These are phyloP conservation scores for Willisornis vidua DNA, from an alignment of 2,113 vertebrate species.

Conservation along the genomic window DNA sequence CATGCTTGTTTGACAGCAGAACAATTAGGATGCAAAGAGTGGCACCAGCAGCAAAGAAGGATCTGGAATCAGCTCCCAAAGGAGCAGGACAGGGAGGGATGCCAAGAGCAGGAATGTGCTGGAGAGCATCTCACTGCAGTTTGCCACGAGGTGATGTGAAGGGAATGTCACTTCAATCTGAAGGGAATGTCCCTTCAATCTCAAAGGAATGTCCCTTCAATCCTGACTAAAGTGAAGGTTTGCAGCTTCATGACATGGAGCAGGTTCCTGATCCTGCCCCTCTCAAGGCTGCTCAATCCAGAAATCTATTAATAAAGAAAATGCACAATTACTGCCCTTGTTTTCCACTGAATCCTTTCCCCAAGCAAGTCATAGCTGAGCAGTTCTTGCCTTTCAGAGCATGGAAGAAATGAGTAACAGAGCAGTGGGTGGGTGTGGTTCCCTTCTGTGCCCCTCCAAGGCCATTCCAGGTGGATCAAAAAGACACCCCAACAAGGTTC, in stretches of 20 bases:
- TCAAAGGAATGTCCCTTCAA: neutral
- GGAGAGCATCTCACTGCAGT: neutral
- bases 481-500: neutral
- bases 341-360: neutral
- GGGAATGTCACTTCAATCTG: neutral
- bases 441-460: neutral
- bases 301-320: neutral
- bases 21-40: neutral
- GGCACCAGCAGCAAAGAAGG: neutral
- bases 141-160: fast-evolving
- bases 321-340: fast-evolving
- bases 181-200: neutral
- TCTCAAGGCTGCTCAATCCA: neutral
- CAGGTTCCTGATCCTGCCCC: neutral
- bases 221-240: neutral
- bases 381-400: neutral
- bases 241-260: neutral
- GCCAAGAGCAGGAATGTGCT: neutral
- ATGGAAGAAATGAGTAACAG: fast-evolving
- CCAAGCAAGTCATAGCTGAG: fast-evolving
- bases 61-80: neutral
- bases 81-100: neutral
- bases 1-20: neutral
- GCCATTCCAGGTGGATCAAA: neutral
- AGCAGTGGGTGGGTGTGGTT: fast-evolving